A percentile compares a stretch with the other conserved stretches of the same genome.
Evolutionary conservation across 2,888 invertebrate species (phyloP).

Genomic region (Xylota sylvarum): DNA sequence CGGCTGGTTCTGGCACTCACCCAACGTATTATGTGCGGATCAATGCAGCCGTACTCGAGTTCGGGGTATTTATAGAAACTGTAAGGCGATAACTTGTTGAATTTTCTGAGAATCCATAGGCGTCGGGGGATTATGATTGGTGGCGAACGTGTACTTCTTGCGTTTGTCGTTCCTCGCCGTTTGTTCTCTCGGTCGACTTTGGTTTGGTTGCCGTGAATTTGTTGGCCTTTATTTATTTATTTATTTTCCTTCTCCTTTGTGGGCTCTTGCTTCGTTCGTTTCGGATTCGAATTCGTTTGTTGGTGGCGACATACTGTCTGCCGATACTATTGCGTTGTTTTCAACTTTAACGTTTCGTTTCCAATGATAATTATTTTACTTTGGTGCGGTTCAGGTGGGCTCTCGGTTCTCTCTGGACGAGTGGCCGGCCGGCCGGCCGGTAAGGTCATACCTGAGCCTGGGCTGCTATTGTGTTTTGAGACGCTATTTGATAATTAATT

Average conservation of each 20-base stretch:
- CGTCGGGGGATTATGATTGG: constrained; percentile 77
- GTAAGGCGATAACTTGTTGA: constrained; percentile 78
- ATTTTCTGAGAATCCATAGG: constrained; percentile 78
- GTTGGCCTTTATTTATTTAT: constrained; percentile 67
- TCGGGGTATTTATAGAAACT: constrained; percentile 77
- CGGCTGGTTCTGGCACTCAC: constrained; percentile 71
- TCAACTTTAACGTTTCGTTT: constrained; percentile 63
- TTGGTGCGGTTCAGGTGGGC: constrained; percentile 68
- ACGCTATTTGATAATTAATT: constrained; percentile 68
- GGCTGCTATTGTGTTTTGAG: constrained; percentile 65
- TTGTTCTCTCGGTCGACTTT: background rate
- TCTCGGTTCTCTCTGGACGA: constrained; percentile 35
- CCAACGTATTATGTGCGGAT: constrained; percentile 75
- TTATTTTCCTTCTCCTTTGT: constrained; percentile 67
- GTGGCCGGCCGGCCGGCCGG: constrained; percentile 44
- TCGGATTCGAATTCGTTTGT: constrained; percentile 71
- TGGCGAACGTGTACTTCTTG: constrained; percentile 73
- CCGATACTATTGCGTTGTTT: constrained; percentile 74
- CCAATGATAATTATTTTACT: constrained; percentile 64
- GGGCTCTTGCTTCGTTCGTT: constrained; percentile 70
- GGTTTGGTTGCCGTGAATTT: constrained; percentile 52
- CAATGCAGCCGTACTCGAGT: constrained; percentile 77
- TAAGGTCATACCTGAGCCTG: constrained; percentile 65
- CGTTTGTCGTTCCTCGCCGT: constrained; percentile 8
- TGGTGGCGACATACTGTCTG: constrained; percentile 77